Percentiles rank a stretch among this genome's conserved stretches.
Evolutionary conservation across 2,797 vertebrate species (phyloP).

Genomic region (Limnodromus scolopaceus): DNA sequence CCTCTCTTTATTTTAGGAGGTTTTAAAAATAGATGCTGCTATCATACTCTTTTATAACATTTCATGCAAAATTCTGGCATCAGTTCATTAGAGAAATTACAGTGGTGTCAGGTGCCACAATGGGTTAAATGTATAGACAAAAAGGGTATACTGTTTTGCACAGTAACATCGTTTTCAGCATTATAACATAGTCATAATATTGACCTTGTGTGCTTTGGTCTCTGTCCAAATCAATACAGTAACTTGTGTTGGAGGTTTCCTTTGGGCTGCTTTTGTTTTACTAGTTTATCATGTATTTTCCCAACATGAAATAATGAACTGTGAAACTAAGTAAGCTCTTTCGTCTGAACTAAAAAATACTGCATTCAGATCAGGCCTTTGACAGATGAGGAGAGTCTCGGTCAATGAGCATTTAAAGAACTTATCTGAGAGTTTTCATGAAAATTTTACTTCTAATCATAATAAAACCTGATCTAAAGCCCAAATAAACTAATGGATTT

Average conservation of each 20-base stretch:
- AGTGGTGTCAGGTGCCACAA: not conserved
- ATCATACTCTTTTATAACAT: not conserved
- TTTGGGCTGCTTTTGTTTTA: slow-evolving; percentile 37
- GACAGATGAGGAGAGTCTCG: not conserved
- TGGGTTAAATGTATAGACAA: not conserved
- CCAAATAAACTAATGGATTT: not conserved
- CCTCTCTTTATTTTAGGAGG: not conserved
- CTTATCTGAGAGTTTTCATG: not conserved
- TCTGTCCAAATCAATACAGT: slow-evolving; percentile 56
- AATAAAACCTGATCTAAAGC: not conserved
- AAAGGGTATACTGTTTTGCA: not conserved
- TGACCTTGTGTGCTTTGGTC: slow-evolving; percentile 48
- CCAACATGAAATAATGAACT: slow-evolving; percentile 46
- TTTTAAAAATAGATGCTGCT: not conserved
- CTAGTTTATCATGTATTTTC: not conserved
- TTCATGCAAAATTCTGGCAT: slow-evolving; percentile 41
- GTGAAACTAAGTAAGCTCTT: not conserved
- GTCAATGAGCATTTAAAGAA: not conserved
- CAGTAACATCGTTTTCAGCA: slow-evolving; percentile 32
- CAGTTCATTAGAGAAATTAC: slow-evolving; percentile 14
- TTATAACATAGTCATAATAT: slow-evolving; percentile 6
- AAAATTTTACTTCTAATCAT: not conserved
- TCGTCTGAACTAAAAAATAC: slow-evolving; percentile 26
- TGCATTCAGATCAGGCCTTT: not conserved
- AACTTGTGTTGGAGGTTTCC: slow-evolving; percentile 32